Evolutionary conservation across 2,888 invertebrate species (phyloP).

Genomic region (Cyclophora albipunctata): DNA sequence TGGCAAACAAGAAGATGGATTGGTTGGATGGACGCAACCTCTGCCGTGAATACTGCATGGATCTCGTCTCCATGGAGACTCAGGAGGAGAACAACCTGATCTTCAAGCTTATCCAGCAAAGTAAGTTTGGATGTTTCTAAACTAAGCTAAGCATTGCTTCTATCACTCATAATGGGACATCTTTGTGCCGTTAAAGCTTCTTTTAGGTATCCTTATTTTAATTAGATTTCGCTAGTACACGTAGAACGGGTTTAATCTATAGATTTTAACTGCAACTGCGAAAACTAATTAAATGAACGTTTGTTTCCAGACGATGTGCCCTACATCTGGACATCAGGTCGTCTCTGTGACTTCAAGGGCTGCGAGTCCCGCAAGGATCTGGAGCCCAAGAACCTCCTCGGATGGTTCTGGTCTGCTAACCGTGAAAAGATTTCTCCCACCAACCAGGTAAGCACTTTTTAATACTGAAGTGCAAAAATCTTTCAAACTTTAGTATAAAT

Average conservation of each 20-base stretch:
- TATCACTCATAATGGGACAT: no score
- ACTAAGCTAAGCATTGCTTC: slow-evolving; percentile 23
- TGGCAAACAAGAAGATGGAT: slow-evolving; percentile 87
- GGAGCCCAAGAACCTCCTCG: slow-evolving; percentile 88
- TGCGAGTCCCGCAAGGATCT: slow-evolving; percentile 90
- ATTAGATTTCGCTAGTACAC: no score
- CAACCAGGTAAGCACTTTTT: slow-evolving; percentile 70
- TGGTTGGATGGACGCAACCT: slow-evolving; percentile 94
- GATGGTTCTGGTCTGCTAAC: slow-evolving; percentile 96
- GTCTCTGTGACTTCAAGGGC: slow-evolving; percentile 94
- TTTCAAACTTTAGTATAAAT: no score
- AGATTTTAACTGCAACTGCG: no score
- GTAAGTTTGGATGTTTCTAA: slow-evolving; percentile 48
- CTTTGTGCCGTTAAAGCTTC: slow-evolving; percentile 5
- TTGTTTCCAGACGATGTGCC: slow-evolving; percentile 83
- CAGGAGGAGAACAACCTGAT: slow-evolving; percentile 93
- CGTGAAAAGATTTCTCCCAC: slow-evolving; percentile 90
- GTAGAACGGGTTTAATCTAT: no score
- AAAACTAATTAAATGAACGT: no score
- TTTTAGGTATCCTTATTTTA: no score
- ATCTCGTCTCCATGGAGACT: slow-evolving; percentile 90
- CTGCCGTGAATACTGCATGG: slow-evolving; percentile 96
- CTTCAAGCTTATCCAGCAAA: slow-evolving; percentile 90
- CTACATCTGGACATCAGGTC: slow-evolving; percentile 95
- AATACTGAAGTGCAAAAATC: background rate